Evolutionary conservation across 2,888 invertebrate species (phyloP).

Genomic region (Melipona bicolor): DNA sequence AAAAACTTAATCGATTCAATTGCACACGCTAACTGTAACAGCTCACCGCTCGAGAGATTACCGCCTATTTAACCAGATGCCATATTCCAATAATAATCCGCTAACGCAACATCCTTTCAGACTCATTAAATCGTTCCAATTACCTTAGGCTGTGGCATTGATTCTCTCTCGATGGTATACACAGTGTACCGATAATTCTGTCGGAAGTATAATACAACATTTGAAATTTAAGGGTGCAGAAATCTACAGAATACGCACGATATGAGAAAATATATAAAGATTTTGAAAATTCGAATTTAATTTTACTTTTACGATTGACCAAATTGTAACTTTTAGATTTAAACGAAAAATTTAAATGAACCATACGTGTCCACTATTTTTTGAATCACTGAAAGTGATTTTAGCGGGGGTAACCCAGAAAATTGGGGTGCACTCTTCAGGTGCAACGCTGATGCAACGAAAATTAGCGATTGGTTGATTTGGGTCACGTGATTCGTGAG

Average conservation of each 20-base stretch:
- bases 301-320: neutral
- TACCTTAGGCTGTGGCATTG: neutral
- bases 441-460: too few species aligned
- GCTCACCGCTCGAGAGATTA: neutral
- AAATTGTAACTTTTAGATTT: too few species aligned
- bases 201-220: neutral
- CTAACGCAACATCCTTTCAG: constrained; percentile 5
- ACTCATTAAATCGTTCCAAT: constrained; percentile 16
- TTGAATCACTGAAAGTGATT: too few species aligned
- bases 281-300: neutral
- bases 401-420: too few species aligned
- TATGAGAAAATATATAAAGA: too few species aligned
- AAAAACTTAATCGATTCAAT: constrained; percentile 19
- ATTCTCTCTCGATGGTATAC: neutral
- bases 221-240: neutral
- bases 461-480: too few species aligned
- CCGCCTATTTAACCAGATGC: neutral
- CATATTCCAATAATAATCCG: constrained; percentile 7
- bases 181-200: neutral
- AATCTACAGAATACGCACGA: neutral
- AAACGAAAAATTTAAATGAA: too few species aligned
- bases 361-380: too few species aligned
- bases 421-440: too few species aligned
- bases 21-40: neutral
- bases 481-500: too few species aligned